Conservation (phyloP, 2,797 vertebrate species). For the Carduelis carduelis region DNA sequence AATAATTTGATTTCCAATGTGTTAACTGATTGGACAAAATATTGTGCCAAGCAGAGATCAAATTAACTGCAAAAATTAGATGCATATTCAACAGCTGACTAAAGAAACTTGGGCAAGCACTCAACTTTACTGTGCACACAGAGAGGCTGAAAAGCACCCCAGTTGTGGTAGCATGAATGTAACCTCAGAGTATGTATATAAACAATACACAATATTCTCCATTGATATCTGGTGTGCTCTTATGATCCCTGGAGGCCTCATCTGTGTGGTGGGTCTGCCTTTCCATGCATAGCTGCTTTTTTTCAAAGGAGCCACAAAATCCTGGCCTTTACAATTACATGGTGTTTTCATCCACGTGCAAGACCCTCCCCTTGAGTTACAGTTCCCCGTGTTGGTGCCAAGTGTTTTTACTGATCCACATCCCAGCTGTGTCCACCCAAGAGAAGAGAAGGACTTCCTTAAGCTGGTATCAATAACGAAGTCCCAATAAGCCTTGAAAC, state of each 20-base stretch:
- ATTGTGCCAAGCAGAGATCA: neutral
- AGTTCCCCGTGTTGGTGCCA: neutral
- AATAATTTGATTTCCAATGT: neutral
- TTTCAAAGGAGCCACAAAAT: neutral
- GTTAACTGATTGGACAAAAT: neutral
- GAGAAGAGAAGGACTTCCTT: neutral
- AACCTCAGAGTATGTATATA: neutral
- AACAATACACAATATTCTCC: neutral
- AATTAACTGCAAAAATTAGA: neutral
- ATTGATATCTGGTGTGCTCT: neutral
- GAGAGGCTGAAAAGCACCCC: neutral
- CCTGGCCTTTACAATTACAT: neutral
- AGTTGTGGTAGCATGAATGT: neutral
- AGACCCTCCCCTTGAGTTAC: neutral
- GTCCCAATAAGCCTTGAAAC: neutral
- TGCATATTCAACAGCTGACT: neutral
- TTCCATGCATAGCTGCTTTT: neutral
- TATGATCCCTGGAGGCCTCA: neutral
- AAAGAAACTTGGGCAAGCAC: neutral
- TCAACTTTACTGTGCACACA: neutral
- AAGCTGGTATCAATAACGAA: neutral
- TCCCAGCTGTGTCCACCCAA: neutral
- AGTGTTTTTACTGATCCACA: neutral
- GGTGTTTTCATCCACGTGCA: neutral
- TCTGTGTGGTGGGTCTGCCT: neutral